phyloP scores from a whole-genome alignment of 2,797 vertebrate genomes.

The Menidia menidia region DNA sequence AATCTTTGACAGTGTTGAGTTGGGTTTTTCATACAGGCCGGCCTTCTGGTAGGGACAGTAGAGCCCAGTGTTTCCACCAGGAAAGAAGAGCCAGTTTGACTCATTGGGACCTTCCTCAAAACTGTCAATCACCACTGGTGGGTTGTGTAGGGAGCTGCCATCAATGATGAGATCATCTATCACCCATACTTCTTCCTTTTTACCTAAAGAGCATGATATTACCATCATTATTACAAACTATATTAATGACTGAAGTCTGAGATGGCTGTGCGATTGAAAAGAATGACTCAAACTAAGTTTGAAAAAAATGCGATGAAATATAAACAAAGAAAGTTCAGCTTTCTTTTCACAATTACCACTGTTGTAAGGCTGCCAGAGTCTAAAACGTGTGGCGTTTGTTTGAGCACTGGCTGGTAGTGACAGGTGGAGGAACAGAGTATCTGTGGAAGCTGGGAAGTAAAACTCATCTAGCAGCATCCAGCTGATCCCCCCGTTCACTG shows the following conservation, averaged over 20 bases:
- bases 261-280: slow-evolving; percentile 6
- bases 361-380: slow-evolving; percentile 98
- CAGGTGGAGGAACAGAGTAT: slow-evolving; percentile 93
- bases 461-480: slow-evolving; percentile 98
- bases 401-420: slow-evolving; percentile 91
- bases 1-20: not conserved
- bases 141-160: slow-evolving; percentile 91
- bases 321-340: not conserved
- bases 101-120: slow-evolving; percentile 95
- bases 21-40: slow-evolving; percentile 87
- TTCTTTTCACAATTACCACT: slow-evolving; percentile 81
- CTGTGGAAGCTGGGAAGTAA: slow-evolving; percentile 95
- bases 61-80: slow-evolving; percentile 94
- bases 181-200: slow-evolving; percentile 99
- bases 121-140: slow-evolving; percentile 89
- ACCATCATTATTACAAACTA: slow-evolving; percentile 10
- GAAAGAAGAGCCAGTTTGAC: slow-evolving; percentile 96
- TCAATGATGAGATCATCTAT: slow-evolving; percentile 97
- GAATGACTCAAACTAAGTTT: not conserved
- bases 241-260: not conserved
- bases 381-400: slow-evolving; percentile 93
- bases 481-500: slow-evolving; percentile 94
- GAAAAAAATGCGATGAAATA: not conserved
- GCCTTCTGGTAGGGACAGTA: slow-evolving; percentile 97
- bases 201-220: slow-evolving; percentile 81